Base-by-base conservation (phyloP, 1,140 invertebrate species). In the Tetramorium simillimum region DNA sequence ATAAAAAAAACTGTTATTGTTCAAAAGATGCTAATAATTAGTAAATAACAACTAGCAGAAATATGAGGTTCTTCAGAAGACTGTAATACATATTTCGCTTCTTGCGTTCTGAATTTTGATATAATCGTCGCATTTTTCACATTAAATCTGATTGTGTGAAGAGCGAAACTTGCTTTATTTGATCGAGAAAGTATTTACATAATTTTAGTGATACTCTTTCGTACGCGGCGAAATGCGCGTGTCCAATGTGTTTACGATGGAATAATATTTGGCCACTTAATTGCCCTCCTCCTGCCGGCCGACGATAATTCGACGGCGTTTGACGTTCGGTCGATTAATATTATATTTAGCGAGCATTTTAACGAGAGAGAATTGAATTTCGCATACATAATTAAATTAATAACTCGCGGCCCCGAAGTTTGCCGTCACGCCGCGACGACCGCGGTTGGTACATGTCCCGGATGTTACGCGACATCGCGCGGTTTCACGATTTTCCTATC, bases 201-300 rank as follows among this genome's bases (percentile, higher is more conserved):
- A 49, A 69, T 69, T 69, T 69, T 51, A n/a, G 18, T 49, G 46
- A 70, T 28, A n/a, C 63, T 69, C 46, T 51, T 76, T 3, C 18
- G 7, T n/a, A 14, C 60, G 16, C 28, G 56, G 14, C 21, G 16
- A 18, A 60, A 69, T 21, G 28, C 43, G 43, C 67, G 40, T 60
- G 18, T 24, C 28, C 24, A 43, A 24, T 70, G 40, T 84, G 53
- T 84, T 84, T 84, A 73, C 80, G 67, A 73, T 67, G 40, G 69
- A 84, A 84, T 72, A 84, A 84, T 84, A 84, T 84, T 84, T 84
- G 53, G 40, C 43, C 69, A 75, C 24, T 60, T 75, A 62, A 84
- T 84, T 75, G 53, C 14, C 40, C 21, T 28, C 10, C 21, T 12
- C 40, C 18, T 33, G 12, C 46, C 6, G 5, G 12, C 80, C 69